Base-by-base conservation (phyloP, 2,888 invertebrate genomes). In the Plebejus melissa region DNA sequence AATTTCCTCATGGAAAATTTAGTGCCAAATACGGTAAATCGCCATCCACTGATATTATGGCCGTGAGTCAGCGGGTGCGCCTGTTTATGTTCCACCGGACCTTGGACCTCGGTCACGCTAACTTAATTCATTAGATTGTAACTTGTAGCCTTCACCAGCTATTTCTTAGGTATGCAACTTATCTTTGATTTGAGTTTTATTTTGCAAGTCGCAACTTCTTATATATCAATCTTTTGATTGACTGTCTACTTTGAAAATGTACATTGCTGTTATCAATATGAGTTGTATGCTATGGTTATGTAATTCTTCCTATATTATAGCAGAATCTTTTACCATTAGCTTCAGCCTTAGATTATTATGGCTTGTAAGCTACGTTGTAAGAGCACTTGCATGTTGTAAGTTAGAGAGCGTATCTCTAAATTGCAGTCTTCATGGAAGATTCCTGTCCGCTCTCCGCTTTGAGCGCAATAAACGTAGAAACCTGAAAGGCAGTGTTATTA, bases 61-160 rank as follows among this genome's bases (percentile, higher is more conserved):
- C 32, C 32, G 65, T 65, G 65, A 65, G 11, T 65, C 65, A 36
- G 65, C 32, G 32, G 32, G 65, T 36, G 28, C 60, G 60, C 28
- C 65, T 32, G 13, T 65, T 13, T 32, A 36, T 28, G 9, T 4
- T 6, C 11, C 3, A 6, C 13, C 13, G 65, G 13, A 36, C 32
- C 32, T 65, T 36, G 65, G 32, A 65, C 32, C 32, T 4, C 65
- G 13, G 65, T 65, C 65, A 65, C 65, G 65, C 32, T 65, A 65
- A 32, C 32, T 65, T 36, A 65, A 65, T 65, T 32, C 65, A 65
- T 65, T 65, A 32, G 65, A 65, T 65, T 65, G 65, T 65, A 36
- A 65, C 32, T 36, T 65, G 13, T 36, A 36, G 32, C 32, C 36
- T 32, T 65, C 65, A 65, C 32, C 46, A 46, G 41, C 41, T 65